Evolutionary conservation across 2,113 vertebrate genomes (phyloP), one percentile per base, ranked within the genome.

Genomic region (Piaya cayana): DNA sequence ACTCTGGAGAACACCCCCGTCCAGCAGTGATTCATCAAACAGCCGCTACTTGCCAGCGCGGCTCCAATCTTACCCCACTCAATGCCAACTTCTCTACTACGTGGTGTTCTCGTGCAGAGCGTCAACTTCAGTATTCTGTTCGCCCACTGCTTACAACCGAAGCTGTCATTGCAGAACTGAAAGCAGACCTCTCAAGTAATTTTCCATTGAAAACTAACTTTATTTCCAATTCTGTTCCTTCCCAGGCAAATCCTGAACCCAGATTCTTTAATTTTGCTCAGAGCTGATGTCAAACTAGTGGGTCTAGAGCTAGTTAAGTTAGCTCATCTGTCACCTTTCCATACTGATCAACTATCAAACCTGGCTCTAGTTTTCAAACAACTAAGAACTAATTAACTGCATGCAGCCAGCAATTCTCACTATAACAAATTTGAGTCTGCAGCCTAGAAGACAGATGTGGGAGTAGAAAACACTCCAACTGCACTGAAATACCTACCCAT

Each of bases 21-120:
- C 18, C 37, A 16, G 8, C 65, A 10, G 23, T 88, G 91, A 94
- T 71, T 95, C 94, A 86, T 62, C 65, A 17, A 53, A 19, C 72
- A 64, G 4, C 65, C 64, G 59, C 92, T 71, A 75, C 27, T 1
- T 56, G 36, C 62, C 45, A 0, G 30, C 29, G 13, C 19, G 1
- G 55, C 12, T 1, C 15, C 49, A 55, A 56, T 12, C 59, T 43
- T 34, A 15, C 21, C 10, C 37, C 21, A 3, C 32, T 55, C 42
- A 69, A 50, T 7, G 9, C 37, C 8, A 10, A 0, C n/a, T 67
- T 74, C 32, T 29, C 76, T 37, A 8, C 62, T 9, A 27, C 0
- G 3, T 4, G 19, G 8, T 12, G 8, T 8, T 53, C 45, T 9
- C 53, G 23, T 25, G 30, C 50, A 58, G 53, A 18, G 4, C 3